Percentiles rank a stretch among this genome's conserved stretches.
Conservation (phyloP, 2,888 invertebrate species). For the Eupsilia transversa region DNA sequence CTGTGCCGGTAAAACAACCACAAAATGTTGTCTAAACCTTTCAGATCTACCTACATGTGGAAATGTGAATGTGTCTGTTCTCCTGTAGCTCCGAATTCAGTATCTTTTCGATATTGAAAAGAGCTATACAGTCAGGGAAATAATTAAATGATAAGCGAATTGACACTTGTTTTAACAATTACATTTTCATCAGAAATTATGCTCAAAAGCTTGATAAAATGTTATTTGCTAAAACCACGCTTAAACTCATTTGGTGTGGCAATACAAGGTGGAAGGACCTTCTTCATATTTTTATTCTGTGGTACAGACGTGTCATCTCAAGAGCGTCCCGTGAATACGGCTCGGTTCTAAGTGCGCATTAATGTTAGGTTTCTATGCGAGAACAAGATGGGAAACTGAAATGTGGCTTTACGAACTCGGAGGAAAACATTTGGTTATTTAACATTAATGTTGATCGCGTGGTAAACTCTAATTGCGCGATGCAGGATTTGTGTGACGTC, state of each 20-base stretch:
- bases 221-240: too few species aligned
- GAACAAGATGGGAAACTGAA: constrained; percentile 37
- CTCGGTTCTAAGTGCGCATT: constrained; percentile 35
- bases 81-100: neutral
- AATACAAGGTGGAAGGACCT: constrained; percentile 3
- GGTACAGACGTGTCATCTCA: constrained; percentile 40
- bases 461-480: too few species aligned
- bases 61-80: neutral
- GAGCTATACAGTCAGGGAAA: neutral
- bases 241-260: neutral
- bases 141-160: neutral
- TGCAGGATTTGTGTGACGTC: too few species aligned
- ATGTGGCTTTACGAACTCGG: constrained; percentile 11
- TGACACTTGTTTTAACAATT: too few species aligned
- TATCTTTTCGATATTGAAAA: neutral
- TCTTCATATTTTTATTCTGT: constrained; percentile 23
- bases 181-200: too few species aligned
- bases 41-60: neutral
- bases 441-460: too few species aligned
- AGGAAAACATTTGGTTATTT: constrained; percentile 21
- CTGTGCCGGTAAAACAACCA: neutral
- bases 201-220: too few species aligned
- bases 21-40: neutral
- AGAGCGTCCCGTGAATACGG: constrained; percentile 48
- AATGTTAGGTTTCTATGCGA: constrained; percentile 39